Base-by-base conservation (phyloP, 2,888 invertebrate genomes). In the Halocaridina rubra region DNA sequence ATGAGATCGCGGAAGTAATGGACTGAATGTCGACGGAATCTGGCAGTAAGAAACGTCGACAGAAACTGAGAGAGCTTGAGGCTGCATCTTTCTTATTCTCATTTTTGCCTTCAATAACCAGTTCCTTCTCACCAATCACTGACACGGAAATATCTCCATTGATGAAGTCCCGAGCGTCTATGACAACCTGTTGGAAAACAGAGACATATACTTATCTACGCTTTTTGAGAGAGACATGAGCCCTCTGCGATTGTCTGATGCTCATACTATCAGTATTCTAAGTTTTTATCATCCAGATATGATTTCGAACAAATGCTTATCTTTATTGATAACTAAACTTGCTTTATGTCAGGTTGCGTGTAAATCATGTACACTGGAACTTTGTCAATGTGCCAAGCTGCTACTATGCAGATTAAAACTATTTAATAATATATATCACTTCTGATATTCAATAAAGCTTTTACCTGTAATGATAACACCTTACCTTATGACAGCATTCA, bases 91-190 rank as follows among this genome's bases (percentile, higher is more conserved):
- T 67, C 46, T 81, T 74, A 10, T 39, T 67, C 57, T 85, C 80
- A 5, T 76, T 77, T 30, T 64, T 33, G 10, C 85, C 87, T 30
- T 87, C 85, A 61, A 87, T 80, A 7, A 85, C 30, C 27, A 87
- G 19, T 13, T 82, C 82, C 10, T 61, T 82, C 13, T 80, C 85
- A 19, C 53, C 76, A 5, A 77, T 76, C 32, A 85, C 87, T 39
- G 33, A 30, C 24, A 87, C 81, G 24, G 72, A 85, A 27, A 87
- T 59, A 1, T 86, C 87, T 13, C 80, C 81, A 19, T 71, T 78
- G 3, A 80, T 74, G 69, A 87, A 87, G 72, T 85, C 87, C 13
- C 76, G 61, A 16, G 84, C 87, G 57, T 87, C 87, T 24, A 87
- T 22, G 4, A 82, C 80, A 67, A 87, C 80, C 82, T 84, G 53